Evolutionary conservation across 1,140 invertebrate genomes (phyloP).

Genomic region (Drosophila sp.): DNA sequence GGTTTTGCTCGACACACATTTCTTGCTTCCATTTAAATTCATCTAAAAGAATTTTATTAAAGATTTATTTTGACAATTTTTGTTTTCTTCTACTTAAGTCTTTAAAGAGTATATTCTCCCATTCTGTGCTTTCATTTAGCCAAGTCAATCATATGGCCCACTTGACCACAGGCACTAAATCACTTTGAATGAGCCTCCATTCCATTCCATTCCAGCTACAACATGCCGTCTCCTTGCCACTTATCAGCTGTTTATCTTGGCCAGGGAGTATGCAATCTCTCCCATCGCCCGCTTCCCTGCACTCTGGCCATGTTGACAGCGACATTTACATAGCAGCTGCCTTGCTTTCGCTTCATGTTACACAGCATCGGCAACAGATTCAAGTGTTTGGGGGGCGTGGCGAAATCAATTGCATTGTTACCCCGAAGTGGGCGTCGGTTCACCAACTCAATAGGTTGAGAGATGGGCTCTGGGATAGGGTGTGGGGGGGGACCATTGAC

Average conservation of each 20-base stretch:
- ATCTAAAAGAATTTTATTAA: not conserved
- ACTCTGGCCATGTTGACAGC: conserved; percentile 65
- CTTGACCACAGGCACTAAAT: conserved; percentile 77
- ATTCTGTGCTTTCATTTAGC: conserved; percentile 43
- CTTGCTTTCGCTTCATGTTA: not conserved
- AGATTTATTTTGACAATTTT: conserved; percentile 12
- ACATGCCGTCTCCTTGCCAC: conserved; percentile 37
- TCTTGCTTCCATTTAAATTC: conserved; percentile 23
- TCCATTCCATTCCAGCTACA: conserved; percentile 23
- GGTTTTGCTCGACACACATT: conserved; percentile 28
- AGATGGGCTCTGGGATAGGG: not conserved
- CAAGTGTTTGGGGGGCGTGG: conserved; percentile 40
- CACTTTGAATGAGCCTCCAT: conserved; percentile 63
- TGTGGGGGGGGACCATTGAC: conserved; percentile 51
- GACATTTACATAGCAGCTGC: conserved; percentile 67
- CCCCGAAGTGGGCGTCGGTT: conserved; percentile 23
- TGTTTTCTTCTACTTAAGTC: not conserved
- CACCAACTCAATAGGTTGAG: not conserved
- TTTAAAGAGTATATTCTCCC: not conserved
- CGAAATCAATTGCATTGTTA: conserved; percentile 75
- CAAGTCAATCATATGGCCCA: conserved; percentile 70
- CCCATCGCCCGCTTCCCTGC: not conserved
- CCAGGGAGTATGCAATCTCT: conserved; percentile 52
- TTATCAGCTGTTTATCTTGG: conserved; percentile 75
- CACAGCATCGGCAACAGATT: conserved; percentile 1